These are phyloP conservation scores for Acronicta aceris DNA, from an alignment of 2,888 invertebrate genomes.

Conservation along the genomic window DNA sequence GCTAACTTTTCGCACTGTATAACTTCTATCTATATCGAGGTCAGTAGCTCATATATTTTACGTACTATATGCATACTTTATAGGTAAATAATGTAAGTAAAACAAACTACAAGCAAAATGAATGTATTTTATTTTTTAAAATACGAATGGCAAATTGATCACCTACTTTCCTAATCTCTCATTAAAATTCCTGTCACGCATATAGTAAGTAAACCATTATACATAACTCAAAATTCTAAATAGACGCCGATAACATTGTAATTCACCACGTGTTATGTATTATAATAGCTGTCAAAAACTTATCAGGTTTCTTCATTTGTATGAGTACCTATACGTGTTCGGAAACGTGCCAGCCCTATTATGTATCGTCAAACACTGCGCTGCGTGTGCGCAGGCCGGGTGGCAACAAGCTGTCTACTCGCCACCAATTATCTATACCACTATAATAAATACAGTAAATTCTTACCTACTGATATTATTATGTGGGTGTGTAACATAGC, in stretches of 20 bases:
- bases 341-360: constrained; percentile 47
- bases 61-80: too few species aligned
- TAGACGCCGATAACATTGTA: constrained; percentile 30
- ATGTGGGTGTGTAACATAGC: constrained; percentile 57
- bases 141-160: neutral
- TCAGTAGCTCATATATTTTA: too few species aligned
- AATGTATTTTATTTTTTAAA: too few species aligned
- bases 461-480: constrained; percentile 54
- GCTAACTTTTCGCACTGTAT: too few species aligned
- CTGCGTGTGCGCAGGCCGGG: constrained; percentile 60
- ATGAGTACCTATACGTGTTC: constrained; percentile 37
- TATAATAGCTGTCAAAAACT: constrained; percentile 39
- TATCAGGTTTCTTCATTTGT: constrained; percentile 33
- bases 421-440: constrained; percentile 66
- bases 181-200: constrained; percentile 33
- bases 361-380: constrained; percentile 41
- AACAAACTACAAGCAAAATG: too few species aligned
- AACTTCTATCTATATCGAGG: too few species aligned
- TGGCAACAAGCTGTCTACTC: constrained; percentile 77
- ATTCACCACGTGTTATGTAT: constrained; percentile 46
- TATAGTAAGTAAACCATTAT: constrained; percentile 11
- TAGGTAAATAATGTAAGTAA: too few species aligned
- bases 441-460: constrained; percentile 64
- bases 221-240: constrained; percentile 29
- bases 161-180: constrained; percentile 13